Evolutionary conservation across 2,113 vertebrate genomes (phyloP).

Genomic region (Chitala chitala): DNA sequence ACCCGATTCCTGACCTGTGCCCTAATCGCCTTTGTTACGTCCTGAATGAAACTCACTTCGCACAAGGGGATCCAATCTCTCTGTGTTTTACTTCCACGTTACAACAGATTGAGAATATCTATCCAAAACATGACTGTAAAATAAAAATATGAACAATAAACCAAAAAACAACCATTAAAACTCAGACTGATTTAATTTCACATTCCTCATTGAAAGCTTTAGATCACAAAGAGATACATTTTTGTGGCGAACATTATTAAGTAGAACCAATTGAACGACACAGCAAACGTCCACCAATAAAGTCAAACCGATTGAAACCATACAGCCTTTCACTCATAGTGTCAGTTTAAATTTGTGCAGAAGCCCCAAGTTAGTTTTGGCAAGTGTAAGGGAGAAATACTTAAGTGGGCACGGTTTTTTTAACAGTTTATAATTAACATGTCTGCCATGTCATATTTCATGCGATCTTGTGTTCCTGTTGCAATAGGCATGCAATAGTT

Average conservation of each 20-base stretch:
- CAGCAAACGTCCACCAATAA: not conserved
- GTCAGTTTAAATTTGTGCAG: not conserved
- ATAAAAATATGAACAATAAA: not conserved
- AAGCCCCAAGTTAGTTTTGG: not conserved
- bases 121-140: not conserved
- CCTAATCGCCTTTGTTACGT: too few relatives aligned
- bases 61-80: too few relatives aligned
- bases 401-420: constrained; percentile 2
- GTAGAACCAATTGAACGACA: not conserved
- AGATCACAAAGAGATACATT: constrained; percentile 7
- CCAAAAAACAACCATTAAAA: not conserved
- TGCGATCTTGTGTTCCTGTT: not conserved
- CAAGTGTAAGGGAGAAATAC: not conserved
- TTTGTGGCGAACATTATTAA: not conserved
- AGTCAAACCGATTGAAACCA: constrained; percentile 9
- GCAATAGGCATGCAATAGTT: not conserved
- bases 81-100: not conserved
- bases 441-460: not conserved
- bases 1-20: too few relatives aligned
- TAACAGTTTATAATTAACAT: not conserved
- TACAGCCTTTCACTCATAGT: not conserved
- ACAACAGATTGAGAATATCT: not conserved
- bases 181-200: not conserved
- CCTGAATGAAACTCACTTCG: too few relatives aligned
- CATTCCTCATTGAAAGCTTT: constrained; percentile 11